Evolutionary conservation across 2,113 vertebrate genomes (phyloP).

Genomic region (Vimba vimba): DNA sequence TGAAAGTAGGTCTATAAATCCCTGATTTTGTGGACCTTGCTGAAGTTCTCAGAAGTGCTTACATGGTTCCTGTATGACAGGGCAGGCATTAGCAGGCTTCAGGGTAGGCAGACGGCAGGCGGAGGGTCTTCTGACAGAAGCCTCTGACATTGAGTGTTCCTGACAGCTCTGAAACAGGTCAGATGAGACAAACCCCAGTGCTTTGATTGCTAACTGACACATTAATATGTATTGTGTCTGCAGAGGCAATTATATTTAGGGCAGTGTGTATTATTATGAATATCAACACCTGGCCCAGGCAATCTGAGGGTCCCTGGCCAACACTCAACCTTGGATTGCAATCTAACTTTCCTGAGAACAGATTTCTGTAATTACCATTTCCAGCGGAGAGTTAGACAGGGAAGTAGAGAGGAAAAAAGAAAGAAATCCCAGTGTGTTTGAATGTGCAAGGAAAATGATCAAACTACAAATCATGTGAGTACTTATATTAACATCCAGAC

Average conservation of each 20-base stretch:
- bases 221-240: constrained; percentile 64
- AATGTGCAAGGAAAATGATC: not conserved
- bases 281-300: constrained; percentile 61
- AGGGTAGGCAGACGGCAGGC: constrained; percentile 53
- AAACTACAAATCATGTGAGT: not conserved
- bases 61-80: not conserved
- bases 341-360: constrained; percentile 37
- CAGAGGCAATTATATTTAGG: constrained; percentile 56
- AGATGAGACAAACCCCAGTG: constrained; percentile 66
- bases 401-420: not conserved
- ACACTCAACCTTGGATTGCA: constrained; percentile 56
- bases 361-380: constrained; percentile 67
- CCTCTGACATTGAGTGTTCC: constrained; percentile 69
- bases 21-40: constrained; percentile 3
- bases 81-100: not conserved
- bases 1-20: not conserved
- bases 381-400: constrained; percentile 43
- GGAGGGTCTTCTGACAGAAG: constrained; percentile 62
- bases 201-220: constrained; percentile 71
- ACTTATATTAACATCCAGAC: not conserved
- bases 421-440: not conserved
- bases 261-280: constrained; percentile 59
- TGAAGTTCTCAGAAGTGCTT: constrained; percentile 22
- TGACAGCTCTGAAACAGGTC: constrained; percentile 70
- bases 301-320: constrained; percentile 55